Conservation (phyloP, 92 coral and sea anemone species). For the Phenganax subtilis region DNA sequence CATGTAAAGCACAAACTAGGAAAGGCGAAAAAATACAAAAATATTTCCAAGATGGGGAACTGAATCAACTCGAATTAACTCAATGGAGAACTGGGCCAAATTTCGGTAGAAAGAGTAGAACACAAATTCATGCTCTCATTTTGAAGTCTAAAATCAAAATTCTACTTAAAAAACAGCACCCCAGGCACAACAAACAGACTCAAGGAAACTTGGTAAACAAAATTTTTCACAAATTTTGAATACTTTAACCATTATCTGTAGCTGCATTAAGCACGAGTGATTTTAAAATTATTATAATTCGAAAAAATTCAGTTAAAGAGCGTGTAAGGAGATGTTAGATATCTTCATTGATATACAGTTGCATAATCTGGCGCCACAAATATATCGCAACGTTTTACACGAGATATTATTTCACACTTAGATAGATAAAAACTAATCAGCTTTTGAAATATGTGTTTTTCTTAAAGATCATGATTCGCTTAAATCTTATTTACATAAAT, state of each 20-base stretch:
- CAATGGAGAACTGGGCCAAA: background rate
- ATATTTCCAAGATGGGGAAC: background rate
- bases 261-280: too few species aligned
- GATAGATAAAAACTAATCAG: background rate
- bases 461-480: background rate
- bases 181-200: too few species aligned
- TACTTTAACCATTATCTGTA: too few species aligned
- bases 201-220: too few species aligned
- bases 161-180: too few species aligned
- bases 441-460: constrained; percentile 5
- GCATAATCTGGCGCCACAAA: constrained; percentile 17
- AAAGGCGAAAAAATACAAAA: constrained; percentile 4
- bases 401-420: background rate
- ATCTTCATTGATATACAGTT: background rate
- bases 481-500: background rate
- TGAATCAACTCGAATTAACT: background rate
- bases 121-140: too few species aligned
- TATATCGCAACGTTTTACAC: background rate
- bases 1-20: constrained; percentile 82
- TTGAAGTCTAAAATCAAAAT: too few species aligned
- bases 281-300: too few species aligned
- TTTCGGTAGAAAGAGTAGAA: background rate
- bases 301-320: too few species aligned
- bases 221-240: too few species aligned
- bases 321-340: background rate